Evolutionary conservation across 2,888 invertebrate species (phyloP), one percentile per base, ranked within the genome.

Genomic region (Meandrusa payeni): DNA sequence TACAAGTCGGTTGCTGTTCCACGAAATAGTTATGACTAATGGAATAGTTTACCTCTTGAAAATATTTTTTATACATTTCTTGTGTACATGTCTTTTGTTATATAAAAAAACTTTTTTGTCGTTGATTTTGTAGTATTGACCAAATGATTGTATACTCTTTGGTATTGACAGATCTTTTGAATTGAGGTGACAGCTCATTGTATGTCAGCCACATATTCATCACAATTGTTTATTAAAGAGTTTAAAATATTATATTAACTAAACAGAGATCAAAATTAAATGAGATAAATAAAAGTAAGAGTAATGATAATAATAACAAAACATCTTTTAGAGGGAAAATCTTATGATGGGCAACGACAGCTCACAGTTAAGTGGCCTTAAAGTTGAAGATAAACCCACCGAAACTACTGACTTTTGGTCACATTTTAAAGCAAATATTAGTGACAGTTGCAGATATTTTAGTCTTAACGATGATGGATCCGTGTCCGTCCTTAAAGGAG

Each of bases 401-500:
- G 94, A 95, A 72, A 90, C 92, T 15, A 93, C 94, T 19, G 94
- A 95, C 69, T 94, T 93, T 71, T 95, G 94, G 94, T 89, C 90
- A 24, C 94, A 90, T 59, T 93, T 90, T 83, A 89, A 76, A 68
- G 93, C 93, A 2, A 90, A 76, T 41, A 85, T 93, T 39, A 86
- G 81, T 36, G 89, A 90, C 53, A 83, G 88, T 46, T 91, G 90
- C 50, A 73, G 79, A 51, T 83, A 87, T 65, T 88, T 88, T 52
- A 82, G 87, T 50, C 60, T 88, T 28, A 88, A 85, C 55, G 83
- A 89, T 61, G 88, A 89, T 55, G 90, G 90, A 37, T 89, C 88
- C 27, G 85, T 95, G 5, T 94, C 95, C 5, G 90, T 95, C 27
- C 95, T 95, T 64, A 91, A 93, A 61, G 93, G 94, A 32, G 93